These are phyloP conservation scores for Mylabris sibirica DNA, from an alignment of 2,888 invertebrate genomes.

Conservation along the genomic window DNA sequence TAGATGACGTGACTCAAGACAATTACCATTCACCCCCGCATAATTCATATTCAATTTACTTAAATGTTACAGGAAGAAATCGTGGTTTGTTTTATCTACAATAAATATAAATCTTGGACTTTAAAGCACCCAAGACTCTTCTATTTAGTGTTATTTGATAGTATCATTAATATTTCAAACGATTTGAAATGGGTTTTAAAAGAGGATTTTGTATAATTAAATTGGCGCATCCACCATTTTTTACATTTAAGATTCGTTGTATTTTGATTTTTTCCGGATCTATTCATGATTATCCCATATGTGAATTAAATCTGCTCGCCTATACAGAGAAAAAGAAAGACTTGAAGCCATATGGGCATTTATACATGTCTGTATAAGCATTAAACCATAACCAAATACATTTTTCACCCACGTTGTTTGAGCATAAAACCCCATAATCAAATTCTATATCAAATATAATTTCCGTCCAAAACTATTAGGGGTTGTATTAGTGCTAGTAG, in stretches of 20 bases:
- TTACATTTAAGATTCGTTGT: too few species aligned
- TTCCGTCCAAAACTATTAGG: constrained; percentile 19
- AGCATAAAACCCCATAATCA: constrained; percentile 29
- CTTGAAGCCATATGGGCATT: background rate
- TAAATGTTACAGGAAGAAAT: background rate
- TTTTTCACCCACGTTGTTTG: constrained; percentile 38
- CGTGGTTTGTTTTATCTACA: background rate
- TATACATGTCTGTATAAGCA: constrained; percentile 27
- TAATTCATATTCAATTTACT: constrained; percentile 4
- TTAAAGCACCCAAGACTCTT: constrained; percentile 1
- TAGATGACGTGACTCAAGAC: background rate
- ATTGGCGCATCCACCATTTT: background rate
- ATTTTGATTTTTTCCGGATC: too few species aligned
- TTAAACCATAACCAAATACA: constrained; percentile 43
- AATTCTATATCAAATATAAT: constrained; percentile 31
- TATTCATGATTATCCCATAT: background rate
- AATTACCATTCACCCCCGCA: background rate
- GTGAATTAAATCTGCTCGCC: background rate
- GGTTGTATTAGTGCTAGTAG: background rate
- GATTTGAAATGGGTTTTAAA: background rate
- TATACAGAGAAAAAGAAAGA: background rate
- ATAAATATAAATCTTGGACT: background rate
- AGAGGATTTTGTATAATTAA: background rate
- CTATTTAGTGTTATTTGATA: background rate
- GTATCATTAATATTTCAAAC: background rate